phyloP scores from a whole-genome alignment of 1,140 invertebrate species.

The Bombus soroeensis region DNA sequence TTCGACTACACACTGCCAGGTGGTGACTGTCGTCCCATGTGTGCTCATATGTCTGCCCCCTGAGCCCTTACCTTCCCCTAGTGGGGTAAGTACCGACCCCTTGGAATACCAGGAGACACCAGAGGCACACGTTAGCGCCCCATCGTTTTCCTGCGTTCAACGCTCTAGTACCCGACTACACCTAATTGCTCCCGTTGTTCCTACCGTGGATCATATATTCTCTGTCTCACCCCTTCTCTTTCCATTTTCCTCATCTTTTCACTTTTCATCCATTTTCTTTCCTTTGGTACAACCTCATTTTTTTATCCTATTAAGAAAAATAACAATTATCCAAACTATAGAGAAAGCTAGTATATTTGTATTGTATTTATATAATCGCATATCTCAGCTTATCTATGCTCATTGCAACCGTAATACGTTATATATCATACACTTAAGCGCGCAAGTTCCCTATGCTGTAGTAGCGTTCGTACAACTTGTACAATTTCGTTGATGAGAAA shows the following conservation, averaged over 20 bases:
- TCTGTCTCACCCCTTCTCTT: neutral
- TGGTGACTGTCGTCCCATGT: slow-evolving; percentile 76
- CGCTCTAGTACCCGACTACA: slow-evolving; percentile 13
- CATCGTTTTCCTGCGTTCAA: slow-evolving; percentile 31
- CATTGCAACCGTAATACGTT: neutral
- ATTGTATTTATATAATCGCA: too few species aligned
- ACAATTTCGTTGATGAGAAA: neutral
- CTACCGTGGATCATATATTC: neutral
- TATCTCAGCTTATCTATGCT: neutral
- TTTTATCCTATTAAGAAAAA: neutral
- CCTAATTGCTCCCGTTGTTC: slow-evolving; percentile 30
- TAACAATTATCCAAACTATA: neutral
- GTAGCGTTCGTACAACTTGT: neutral
- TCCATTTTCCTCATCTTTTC: too few species aligned
- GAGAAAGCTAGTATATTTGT: neutral
- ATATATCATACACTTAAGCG: neutral
- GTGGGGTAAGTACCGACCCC: slow-evolving; percentile 39
- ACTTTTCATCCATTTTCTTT: too few species aligned
- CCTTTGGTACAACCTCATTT: too few species aligned
- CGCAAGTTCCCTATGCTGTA: too few species aligned
- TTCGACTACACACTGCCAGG: slow-evolving; percentile 72
- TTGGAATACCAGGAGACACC: slow-evolving; percentile 36
- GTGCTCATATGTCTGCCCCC: slow-evolving; percentile 76
- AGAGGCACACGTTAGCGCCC: slow-evolving; percentile 48
- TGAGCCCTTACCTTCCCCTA: slow-evolving; percentile 50